Evolutionary conservation across 2,113 vertebrate species (phyloP).

Genomic region (Gadus chalcogrammus): DNA sequence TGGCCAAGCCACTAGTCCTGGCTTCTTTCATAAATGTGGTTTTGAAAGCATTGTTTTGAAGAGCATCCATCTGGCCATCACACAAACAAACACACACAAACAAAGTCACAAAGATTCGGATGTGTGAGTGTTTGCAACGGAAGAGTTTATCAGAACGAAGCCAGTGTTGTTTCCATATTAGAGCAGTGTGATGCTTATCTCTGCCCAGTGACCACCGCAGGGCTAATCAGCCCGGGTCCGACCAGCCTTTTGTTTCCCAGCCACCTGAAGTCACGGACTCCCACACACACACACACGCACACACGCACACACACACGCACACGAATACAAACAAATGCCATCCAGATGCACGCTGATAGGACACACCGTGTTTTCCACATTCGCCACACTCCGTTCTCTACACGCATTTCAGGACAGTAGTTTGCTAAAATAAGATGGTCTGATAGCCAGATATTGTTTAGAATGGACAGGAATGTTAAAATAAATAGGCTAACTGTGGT

Average conservation of each 20-base stretch:
- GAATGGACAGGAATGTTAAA: too few relatives aligned
- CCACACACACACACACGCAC: background rate
- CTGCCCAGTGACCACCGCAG: constrained; percentile 21
- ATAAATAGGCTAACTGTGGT: too few relatives aligned
- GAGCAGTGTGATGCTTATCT: constrained; percentile 51
- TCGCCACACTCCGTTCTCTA: background rate
- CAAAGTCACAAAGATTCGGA: background rate
- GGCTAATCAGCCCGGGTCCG: constrained; percentile 9
- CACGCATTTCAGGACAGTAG: background rate
- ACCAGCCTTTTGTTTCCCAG: constrained; percentile 42
- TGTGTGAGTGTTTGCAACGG: constrained; percentile 3
- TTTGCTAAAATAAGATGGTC: background rate
- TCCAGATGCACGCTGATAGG: constrained; percentile 23
- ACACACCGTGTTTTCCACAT: constrained; percentile 42
- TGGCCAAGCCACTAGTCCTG: too few relatives aligned
- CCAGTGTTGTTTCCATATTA: constrained; percentile 14
- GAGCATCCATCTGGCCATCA: too few relatives aligned
- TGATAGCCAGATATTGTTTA: too few relatives aligned
- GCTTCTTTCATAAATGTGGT: too few relatives aligned
- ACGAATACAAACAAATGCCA: background rate
- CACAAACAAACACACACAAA: background rate
- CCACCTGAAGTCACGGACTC: constrained; percentile 26
- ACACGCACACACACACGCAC: constrained; percentile 2
- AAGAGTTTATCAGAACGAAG: constrained; percentile 34
- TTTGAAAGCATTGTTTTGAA: too few relatives aligned